Base-by-base conservation (phyloP, 2,113 vertebrate genomes). In the Sorex fumeus region DNA sequence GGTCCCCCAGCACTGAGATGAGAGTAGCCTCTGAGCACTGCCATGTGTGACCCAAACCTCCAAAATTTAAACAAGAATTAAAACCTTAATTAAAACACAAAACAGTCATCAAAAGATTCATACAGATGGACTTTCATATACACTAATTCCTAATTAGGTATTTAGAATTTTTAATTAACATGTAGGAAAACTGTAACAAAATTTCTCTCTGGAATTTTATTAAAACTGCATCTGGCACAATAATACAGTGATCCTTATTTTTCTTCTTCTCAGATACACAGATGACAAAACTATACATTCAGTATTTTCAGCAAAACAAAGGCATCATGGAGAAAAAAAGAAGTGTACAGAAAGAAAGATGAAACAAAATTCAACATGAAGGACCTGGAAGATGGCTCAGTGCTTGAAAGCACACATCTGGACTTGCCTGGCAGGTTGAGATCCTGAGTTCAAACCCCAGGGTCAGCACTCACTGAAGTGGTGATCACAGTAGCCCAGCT, bases 271-370 rank as follows among this genome's bases (percentile, higher is more conserved):
- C 67, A 89, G 45, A 74, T 74, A 86, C 13, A 78, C 13, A 84
- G 28, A 80, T 36, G 11, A 87, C 15, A 4, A 53, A 84, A 76
- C 16, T n/a, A 50, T 2, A 62, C 27, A 82, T 69, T 40, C 32
- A 30, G 9, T 88, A 82, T 77, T 77, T 77, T n/a, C 80, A 86
- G 72, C 43, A 74, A 93, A 95, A 91, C 43, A 64, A 32, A 19
- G n/a, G 30, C 36, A 4, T 30, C 45, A 28, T 11, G 3, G 27
- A 74, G 18, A 23, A 2, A 12, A 50, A 43, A 86, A 70, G 11
- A 40, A 40, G 40, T 13, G 0, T 34, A 16, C 28, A 88, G 64
- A 84, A 88, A 40, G 82, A 43, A 81, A 80, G 64, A 75, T 40
- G 18, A 87, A 93, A 67, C 19, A 19, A 86, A 40, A 71, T 0